phyloP scores from a whole-genome alignment of 2,113 vertebrate genomes.

The Chrysochloris asiatica region DNA sequence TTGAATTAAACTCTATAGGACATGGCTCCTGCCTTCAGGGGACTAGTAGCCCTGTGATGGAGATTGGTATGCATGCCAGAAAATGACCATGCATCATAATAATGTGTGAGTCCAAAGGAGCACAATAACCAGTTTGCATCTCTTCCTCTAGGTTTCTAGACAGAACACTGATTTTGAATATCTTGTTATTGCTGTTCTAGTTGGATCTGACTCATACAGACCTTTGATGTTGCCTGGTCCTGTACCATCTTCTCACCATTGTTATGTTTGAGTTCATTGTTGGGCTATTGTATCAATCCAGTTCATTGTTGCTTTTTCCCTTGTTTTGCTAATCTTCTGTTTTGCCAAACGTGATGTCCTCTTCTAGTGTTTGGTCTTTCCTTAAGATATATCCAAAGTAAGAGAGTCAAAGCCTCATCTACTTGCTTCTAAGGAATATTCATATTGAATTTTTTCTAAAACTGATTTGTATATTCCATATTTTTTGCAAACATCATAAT shows the following conservation, averaged over 20 bases:
- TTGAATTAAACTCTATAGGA: too few relatives aligned
- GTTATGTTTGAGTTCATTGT: not conserved
- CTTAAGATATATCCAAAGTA: not conserved
- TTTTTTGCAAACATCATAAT: not conserved
- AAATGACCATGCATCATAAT: not conserved
- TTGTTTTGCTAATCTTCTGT: not conserved
- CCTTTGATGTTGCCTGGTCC: too few relatives aligned
- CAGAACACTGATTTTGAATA: not conserved
- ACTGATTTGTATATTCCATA: not conserved
- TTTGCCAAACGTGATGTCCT: not conserved
- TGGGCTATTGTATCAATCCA: not conserved
- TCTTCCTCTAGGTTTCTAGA: not conserved
- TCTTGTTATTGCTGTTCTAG: too few relatives aligned
- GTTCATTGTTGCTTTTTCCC: not conserved
- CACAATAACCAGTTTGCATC: not conserved
- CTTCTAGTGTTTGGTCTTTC: not conserved
- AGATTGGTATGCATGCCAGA: too few relatives aligned
- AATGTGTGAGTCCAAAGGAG: not conserved
- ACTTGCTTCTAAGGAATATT: not conserved
- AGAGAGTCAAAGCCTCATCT: too few relatives aligned
- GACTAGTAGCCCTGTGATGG: rapidly evolving
- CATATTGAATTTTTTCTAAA: not conserved
- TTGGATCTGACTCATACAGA: too few relatives aligned
- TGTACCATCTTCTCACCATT: too few relatives aligned
- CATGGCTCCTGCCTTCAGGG: not conserved